These are phyloP conservation scores for Aleiodes leptofemur DNA, from an alignment of 2,888 invertebrate species.

Conservation along the genomic window DNA sequence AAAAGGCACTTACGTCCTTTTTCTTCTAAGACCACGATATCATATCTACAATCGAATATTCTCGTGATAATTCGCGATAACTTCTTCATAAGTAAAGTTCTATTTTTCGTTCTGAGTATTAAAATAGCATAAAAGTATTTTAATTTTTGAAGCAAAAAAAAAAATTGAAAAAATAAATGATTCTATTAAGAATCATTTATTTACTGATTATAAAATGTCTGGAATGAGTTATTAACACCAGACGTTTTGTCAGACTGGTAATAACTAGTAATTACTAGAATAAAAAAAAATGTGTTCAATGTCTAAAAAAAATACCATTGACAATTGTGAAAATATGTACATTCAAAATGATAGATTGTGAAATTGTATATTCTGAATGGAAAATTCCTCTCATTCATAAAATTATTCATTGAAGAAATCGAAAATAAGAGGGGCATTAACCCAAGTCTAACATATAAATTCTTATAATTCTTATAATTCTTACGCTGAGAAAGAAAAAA, in stretches of 20 bases:
- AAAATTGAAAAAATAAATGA: no score
- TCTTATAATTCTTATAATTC: no score
- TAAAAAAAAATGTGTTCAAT: no score
- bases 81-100: no score
- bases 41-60: no score
- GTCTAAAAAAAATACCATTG: neutral
- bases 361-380: neutral
- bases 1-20: neutral
- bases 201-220: conserved; percentile 23
- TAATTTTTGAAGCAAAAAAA: neutral
- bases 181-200: neutral
- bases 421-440: neutral
- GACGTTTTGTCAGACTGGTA: conserved; percentile 1
- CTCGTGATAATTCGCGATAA: no score
- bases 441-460: no score
- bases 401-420: no score
- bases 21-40: neutral
- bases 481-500: no score
- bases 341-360: neutral
- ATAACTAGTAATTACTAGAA: no score
- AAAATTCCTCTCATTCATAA: neutral
- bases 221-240: conserved; percentile 7
- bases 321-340: conserved; percentile 12
- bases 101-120: no score
- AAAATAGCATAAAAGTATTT: conserved; percentile 1